phyloP scores from a whole-genome alignment of 2,113 vertebrate genomes.

The Aptenodytes patagonicus region DNA sequence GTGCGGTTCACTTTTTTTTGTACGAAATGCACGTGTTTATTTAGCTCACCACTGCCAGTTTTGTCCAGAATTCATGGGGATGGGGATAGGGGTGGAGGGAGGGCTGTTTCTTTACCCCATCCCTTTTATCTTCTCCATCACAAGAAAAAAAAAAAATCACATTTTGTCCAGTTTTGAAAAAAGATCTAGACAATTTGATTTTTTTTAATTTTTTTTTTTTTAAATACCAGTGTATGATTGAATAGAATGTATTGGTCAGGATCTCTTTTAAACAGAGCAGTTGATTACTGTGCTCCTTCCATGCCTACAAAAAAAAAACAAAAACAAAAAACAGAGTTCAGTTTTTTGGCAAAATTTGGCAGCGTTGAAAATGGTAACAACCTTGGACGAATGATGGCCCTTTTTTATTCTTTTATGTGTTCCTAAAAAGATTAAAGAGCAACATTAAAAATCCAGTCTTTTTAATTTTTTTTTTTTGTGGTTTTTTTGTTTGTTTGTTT shows the following conservation, averaged over 20 bases:
- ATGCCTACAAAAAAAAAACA: constrained; percentile 1
- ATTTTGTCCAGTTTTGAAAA: constrained; percentile 54
- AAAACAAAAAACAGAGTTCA: not conserved
- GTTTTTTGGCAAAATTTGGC: constrained; percentile 81
- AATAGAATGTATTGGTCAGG: constrained; percentile 35
- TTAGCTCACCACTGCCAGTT: constrained; percentile 60
- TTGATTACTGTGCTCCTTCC: constrained; percentile 37
- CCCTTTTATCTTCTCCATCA: constrained; percentile 55
- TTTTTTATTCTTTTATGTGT: constrained; percentile 49
- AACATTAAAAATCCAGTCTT: constrained; percentile 67
- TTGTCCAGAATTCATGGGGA: constrained; percentile 62
- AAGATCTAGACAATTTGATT: constrained; percentile 23
- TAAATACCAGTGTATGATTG: constrained; percentile 31
- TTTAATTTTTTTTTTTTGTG: not conserved
- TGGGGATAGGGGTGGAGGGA: not conserved
- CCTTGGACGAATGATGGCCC: constrained; percentile 64
- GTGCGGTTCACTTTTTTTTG: not conserved
- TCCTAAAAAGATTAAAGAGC: constrained; percentile 70
- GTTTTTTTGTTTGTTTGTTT: not conserved
- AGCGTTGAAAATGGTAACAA: constrained; percentile 67
- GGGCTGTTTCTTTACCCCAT: constrained; percentile 31
- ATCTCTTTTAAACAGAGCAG: constrained; percentile 29
- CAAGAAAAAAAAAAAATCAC: not conserved
- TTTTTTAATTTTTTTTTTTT: not conserved
- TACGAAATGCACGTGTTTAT: not conserved